Evolutionary conservation across 2,888 invertebrate genomes (phyloP), one percentile per base, ranked within the genome.

Genomic region (Nemapogon koenigi): DNA sequence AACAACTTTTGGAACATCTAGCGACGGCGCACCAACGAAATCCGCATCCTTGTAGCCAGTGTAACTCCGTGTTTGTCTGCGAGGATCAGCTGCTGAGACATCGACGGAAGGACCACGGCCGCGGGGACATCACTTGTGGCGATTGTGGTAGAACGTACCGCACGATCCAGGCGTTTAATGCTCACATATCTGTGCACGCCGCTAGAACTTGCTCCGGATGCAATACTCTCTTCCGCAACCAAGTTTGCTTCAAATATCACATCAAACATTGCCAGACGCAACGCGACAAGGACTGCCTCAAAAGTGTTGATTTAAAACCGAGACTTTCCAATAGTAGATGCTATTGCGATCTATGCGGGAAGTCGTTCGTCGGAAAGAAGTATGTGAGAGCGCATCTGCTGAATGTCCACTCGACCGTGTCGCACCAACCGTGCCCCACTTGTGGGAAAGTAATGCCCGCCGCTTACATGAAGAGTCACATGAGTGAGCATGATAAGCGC

Each of bases 341-440:
- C 36, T 55, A 65, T 6, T 76, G 76, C 14, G 69, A 75, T 41
- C 64, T 72, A 36, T 76, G 76, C 25, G 57, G 62, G 0, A 76
- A 75, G 39, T 66, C 49, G 7, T 73, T 69, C 39, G 57, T 64
- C 0, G 65, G 61, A 0, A 75, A 70, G 43, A 71, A 62, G 19
- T 69, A 63, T 36, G 54, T 76, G 0, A 50, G 56, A 0, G 66
- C 75, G 1, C 76, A 76, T 17, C 75, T 76, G n/a, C 65, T 70
- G 44, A 72, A 68, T 6, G 72, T 75, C 0, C 76, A 76, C 37
- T 57, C 57, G 43, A 73, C 62, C 41, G 63, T 61, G 27, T 73
- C 75, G 0, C 75, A 75, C 31, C 49, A 52, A 15, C 67, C 72
- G 0, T 76, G 76, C 38, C 42, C 49, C 1, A 57, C 66, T 43